Evolutionary conservation across 2,888 invertebrate genomes (phyloP).

Genomic region (Leptopilina drosophilae): DNA sequence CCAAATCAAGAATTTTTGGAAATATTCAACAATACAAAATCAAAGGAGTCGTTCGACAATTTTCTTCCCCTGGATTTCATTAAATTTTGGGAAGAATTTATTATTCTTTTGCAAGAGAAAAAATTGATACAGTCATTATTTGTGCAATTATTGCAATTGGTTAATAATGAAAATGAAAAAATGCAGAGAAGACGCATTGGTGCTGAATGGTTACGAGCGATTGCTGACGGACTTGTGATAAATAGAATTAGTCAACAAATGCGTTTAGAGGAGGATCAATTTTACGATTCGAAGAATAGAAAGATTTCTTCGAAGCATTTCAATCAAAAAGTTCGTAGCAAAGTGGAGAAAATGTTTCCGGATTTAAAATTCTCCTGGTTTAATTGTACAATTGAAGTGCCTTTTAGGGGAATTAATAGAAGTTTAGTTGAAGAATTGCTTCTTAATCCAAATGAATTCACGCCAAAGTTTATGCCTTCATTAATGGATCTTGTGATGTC

Average conservation of each 20-base stretch:
- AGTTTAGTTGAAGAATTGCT: constrained; percentile 63
- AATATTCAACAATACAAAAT: constrained; percentile 60
- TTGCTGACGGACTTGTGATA: constrained; percentile 76
- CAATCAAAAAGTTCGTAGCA: constrained; percentile 58
- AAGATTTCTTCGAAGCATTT: constrained; percentile 56
- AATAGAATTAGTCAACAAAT: constrained; percentile 70
- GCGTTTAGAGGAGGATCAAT: constrained; percentile 62
- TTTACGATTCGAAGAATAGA: constrained; percentile 55
- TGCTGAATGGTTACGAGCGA: constrained; percentile 79
- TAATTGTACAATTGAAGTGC: constrained; percentile 58
- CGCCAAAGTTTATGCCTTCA: constrained; percentile 60
- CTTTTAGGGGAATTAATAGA: constrained; percentile 62
- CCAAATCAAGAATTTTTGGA: constrained; percentile 64
- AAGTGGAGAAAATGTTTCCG: constrained; percentile 60
- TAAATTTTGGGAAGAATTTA: constrained; percentile 79
- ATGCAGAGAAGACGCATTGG: constrained; percentile 75
- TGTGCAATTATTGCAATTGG: constrained; percentile 76
- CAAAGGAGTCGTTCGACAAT: not conserved
- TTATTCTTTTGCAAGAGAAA: constrained; percentile 79
- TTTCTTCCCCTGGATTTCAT: constrained; percentile 71
- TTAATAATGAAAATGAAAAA: constrained; percentile 71
- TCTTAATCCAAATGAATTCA: constrained; percentile 64
- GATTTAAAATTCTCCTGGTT: constrained; percentile 63
- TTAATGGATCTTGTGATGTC: constrained; percentile 66
- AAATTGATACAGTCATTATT: constrained; percentile 78